Evolutionary conservation across 2,888 invertebrate genomes (phyloP).

Genomic region (Parnassius smintheus): DNA sequence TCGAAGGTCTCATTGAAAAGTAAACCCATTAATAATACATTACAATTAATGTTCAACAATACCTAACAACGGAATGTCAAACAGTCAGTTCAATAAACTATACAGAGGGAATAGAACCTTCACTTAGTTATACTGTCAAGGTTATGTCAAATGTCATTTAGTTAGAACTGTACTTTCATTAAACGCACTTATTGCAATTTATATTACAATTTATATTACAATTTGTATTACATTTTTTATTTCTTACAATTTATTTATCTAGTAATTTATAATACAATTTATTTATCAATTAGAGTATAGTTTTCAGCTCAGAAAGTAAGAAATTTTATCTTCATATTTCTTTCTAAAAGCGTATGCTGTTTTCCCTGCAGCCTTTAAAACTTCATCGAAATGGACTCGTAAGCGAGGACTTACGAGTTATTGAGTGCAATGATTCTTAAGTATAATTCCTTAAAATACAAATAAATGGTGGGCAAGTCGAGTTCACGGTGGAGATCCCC

Average conservation of each 20-base stretch:
- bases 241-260: no score
- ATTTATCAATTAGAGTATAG: no score
- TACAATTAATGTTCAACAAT: constrained; percentile 30
- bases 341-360: neutral
- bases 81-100: constrained; percentile 35
- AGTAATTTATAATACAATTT: no score
- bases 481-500: no score
- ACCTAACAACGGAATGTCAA: constrained; percentile 29
- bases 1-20: constrained; percentile 35
- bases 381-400: no score
- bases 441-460: no score
- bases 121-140: constrained; percentile 43
- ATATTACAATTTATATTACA: no score
- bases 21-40: constrained; percentile 37
- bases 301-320: no score
- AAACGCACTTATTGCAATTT: neutral
- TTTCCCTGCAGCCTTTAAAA: no score
- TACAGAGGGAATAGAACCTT: constrained; percentile 36
- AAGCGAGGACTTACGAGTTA: no score
- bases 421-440: neutral
- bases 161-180: constrained; percentile 7
- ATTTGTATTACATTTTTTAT: no score
- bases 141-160: constrained; percentile 43
- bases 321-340: neutral
- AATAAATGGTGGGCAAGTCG: no score